Conservation (phyloP, 2,797 vertebrate genomes). For the Propithecus perrieri region DNA sequence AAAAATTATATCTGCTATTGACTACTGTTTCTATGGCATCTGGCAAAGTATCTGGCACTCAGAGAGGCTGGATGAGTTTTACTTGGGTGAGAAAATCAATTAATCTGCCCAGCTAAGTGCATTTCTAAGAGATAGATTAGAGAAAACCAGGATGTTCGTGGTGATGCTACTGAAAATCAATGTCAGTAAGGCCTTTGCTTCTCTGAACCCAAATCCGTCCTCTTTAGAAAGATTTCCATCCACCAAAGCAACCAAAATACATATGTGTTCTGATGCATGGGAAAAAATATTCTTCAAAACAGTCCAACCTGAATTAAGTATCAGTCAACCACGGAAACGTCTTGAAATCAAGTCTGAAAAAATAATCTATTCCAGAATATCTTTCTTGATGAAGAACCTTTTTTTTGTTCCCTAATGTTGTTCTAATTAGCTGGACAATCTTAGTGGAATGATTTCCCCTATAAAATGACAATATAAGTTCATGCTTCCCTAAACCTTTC, state of each 20-base stretch:
- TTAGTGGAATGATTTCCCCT: slow-evolving; percentile 13
- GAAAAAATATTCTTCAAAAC: neutral
- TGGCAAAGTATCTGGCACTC: neutral
- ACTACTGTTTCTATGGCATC: slow-evolving; percentile 34
- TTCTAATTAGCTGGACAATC: slow-evolving; percentile 48
- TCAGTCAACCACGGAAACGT: slow-evolving; percentile 21
- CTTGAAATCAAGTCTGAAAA: slow-evolving; percentile 49
- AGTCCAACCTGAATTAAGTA: slow-evolving; percentile 9
- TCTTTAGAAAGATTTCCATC: neutral
- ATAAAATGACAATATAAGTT: slow-evolving; percentile 13
- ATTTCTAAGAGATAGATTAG: neutral
- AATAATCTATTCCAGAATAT: neutral
- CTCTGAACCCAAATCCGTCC: neutral
- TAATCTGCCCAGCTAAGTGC: neutral
- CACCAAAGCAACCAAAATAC: neutral
- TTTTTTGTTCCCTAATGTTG: slow-evolving; percentile 58
- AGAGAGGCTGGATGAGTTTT: neutral
- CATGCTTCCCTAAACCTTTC: neutral
- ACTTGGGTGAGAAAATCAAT: neutral
- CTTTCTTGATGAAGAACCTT: slow-evolving; percentile 10
- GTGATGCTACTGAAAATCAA: neutral
- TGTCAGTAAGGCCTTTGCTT: slow-evolving; percentile 12
- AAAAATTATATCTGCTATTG: neutral
- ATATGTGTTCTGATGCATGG: neutral
- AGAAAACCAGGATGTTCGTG: neutral